Evolutionary conservation across 2,797 vertebrate genomes (phyloP).

Genomic region (Geotrypetes seraphini): DNA sequence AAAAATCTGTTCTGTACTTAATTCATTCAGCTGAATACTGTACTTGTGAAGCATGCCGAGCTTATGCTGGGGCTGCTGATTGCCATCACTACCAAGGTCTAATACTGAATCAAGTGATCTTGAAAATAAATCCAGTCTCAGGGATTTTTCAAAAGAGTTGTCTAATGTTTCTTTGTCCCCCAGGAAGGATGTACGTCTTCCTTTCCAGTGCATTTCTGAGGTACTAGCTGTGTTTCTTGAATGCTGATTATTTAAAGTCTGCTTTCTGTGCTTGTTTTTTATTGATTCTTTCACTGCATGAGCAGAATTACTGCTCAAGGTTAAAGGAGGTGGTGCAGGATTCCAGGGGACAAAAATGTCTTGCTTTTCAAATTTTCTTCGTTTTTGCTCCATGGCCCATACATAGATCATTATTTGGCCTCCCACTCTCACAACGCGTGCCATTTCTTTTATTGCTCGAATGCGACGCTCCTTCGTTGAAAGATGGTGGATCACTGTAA

Average conservation of each 20-base stretch:
- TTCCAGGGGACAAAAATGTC: constrained; percentile 71
- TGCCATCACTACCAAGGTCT: constrained; percentile 44
- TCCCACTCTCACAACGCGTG: constrained; percentile 55
- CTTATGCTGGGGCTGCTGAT: constrained; percentile 46
- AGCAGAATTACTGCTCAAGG: constrained; percentile 5
- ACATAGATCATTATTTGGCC: constrained; percentile 74
- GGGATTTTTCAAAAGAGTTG: constrained; percentile 37
- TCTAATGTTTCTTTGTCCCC: constrained; percentile 32
- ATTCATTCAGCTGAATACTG: constrained; percentile 9
- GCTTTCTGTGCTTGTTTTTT: constrained; percentile 18
- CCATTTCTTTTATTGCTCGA: constrained; percentile 69
- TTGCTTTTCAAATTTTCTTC: constrained; percentile 68
- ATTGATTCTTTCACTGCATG: constrained; percentile 12
- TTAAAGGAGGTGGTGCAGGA: constrained; percentile 43
- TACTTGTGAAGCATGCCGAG: constrained; percentile 40
- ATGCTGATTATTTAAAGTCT: constrained; percentile 13
- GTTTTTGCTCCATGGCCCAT: constrained; percentile 71
- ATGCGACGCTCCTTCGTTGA: constrained; percentile 58
- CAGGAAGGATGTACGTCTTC: constrained; percentile 50
- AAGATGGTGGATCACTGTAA: constrained; percentile 65
- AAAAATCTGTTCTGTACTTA: constrained; percentile 11
- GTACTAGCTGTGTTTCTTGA: constrained; percentile 2
- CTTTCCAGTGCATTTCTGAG: constrained; percentile 55
- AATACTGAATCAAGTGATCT: constrained; percentile 62
- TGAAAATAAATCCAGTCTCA: constrained; percentile 60